Conservation (phyloP, 2,113 vertebrate genomes). For the Jaculus jaculus region DNA sequence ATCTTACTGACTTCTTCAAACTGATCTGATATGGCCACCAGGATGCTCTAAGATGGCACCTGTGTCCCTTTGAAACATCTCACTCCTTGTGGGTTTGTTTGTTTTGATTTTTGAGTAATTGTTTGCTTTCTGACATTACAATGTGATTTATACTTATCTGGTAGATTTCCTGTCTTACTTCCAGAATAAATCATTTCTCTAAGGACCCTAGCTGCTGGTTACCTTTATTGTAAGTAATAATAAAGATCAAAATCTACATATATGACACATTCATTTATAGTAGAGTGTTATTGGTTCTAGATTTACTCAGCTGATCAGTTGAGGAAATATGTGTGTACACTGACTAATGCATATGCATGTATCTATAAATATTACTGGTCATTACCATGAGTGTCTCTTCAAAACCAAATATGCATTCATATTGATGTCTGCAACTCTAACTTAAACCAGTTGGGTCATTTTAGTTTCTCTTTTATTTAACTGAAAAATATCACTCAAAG, state of each 20-base stretch:
- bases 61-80: not conserved
- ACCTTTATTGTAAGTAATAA: not conserved
- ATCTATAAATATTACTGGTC: not conserved
- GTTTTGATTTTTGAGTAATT: not conserved
- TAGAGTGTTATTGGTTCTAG: not conserved
- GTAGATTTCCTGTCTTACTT: not conserved
- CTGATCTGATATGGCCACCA: not conserved
- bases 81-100: not conserved
- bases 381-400: not conserved
- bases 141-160: not conserved
- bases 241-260: slow-evolving; percentile 1
- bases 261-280: not conserved
- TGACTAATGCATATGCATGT: not conserved
- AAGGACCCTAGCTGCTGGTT: not conserved
- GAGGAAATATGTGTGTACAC: not conserved
- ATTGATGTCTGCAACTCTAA: not conserved
- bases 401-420: not conserved
- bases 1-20: not conserved
- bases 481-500: not conserved
- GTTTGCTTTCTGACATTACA: not conserved
- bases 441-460: not conserved
- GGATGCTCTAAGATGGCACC: not conserved
- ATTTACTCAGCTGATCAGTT: not conserved
- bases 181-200: not conserved
- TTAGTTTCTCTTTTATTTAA: not conserved